Base-by-base conservation (phyloP, 2,888 invertebrate species). In the Callimorpha dominula region DNA sequence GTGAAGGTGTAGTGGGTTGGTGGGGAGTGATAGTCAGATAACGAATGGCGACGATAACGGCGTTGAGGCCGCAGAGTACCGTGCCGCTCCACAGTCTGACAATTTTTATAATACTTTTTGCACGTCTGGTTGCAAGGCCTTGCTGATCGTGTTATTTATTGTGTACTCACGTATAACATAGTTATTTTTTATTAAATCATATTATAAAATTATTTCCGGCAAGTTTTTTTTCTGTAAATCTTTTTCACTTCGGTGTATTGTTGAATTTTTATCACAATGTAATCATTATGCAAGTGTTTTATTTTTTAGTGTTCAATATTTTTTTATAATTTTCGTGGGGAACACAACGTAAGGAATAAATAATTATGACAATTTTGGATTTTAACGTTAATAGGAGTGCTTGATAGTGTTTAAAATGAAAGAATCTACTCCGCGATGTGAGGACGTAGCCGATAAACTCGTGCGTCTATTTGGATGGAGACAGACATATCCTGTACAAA, bases 401-500 rank as follows among this genome's bases (percentile, higher is more conserved):
- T 72, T 69, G 72, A 81, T 83, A 82, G 77, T 80, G 66, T 60
- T 69, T 72, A 91, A 72, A 64, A 97, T 97, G 97, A 96, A 96
- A 89, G 97, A 97, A 82, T 94, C 96, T 68, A 95, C 96, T 82
- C 97, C 97, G 77, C 96, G 97, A 81, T 98, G 98, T 91, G 97
- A 97, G 85, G 97, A 97, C 87, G 96, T 98, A 85, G 97, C 97
- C 11, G 97, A 97, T 88, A 98, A 98, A 93, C 89, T 98, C 79
- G 97, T 97, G 84, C 97, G 97, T 79, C 94, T 98, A 78, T 98
- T 98, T 88, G 97, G 97, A 72, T 97, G 98, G 97, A 95, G 97
- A 82, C 98, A 98, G 90, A 98, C 97, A 12, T 98, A 98, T 88
- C 97, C 97, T 77, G 97, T 98, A 79, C 97, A 97, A 88, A 97